Evolutionary conservation across 2,113 vertebrate genomes (phyloP), one percentile per base, ranked within the genome.

Genomic region (Numenius arquata): DNA sequence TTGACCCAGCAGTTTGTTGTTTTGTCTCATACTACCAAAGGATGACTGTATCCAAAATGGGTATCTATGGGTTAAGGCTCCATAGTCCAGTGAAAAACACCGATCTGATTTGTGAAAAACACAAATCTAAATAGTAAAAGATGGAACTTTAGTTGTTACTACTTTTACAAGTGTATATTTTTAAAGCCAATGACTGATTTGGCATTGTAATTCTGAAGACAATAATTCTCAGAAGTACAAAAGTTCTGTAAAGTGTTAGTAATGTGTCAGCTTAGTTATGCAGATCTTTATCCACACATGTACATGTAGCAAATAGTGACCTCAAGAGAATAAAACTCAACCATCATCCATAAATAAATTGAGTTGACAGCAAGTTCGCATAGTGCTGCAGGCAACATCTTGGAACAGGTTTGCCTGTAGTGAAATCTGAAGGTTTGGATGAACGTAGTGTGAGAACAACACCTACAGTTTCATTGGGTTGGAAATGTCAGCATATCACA

Each of bases 311-410:
- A 80, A 83, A 90, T 88, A 96, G 53, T 90, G 90, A 94, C 95
- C 90, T 88, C 79, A 48, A 56, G 79, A 94, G 88, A 83, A 73
- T 52, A 92, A 83, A 95, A 83, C 63, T 78, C 74, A 91, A 26
- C 13, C 8, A 71, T 83, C 88, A 94, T 77, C 91, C 95, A 67
- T 91, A 96, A 95, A 96, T 97, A 96, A 94, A 93, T 62, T 0
- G 11, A 92, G 95, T 43, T 97, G 95, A 96, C 96, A 94, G 91
- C 89, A 94, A 96, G 95, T 92, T 97, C 94, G 85, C 67, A 38
- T 87, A 77, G 74, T 94, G 89, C 87, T 91, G 75, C 93, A 96
- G 94, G 96, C 89, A 95, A 83, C 87, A 71, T 95, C 91, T 96
- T 93, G 84, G 77, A 96, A 74, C 87, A 96, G 93, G 95, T 96